Base-by-base conservation (phyloP, 2,113 vertebrate species). In the Erinaceus europaeus region DNA sequence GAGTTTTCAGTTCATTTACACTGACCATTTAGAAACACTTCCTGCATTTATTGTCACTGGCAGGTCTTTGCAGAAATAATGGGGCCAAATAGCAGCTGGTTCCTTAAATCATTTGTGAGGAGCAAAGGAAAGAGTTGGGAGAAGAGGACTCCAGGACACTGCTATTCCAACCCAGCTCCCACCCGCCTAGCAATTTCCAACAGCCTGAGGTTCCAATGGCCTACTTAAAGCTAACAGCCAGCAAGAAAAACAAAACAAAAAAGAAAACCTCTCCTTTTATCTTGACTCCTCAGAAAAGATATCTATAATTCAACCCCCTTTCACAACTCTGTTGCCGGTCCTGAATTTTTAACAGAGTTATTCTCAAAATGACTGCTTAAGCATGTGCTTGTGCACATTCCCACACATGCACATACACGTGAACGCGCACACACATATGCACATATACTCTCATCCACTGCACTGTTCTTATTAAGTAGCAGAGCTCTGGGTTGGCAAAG, bases 301-400 rank as follows among this genome's bases (percentile, higher is more conserved):
- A 96, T 93, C 86, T 90, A 93, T 90, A 92, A 95, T 94, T 95
- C 93, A 93, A 68, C 52, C 76, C 90, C 90, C 17, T 1, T 93
- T 90, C 86, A 88, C 90, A 65, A 55, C 83, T 59, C 52, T 46
- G 79, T 38, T 65, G 88, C 86, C 0, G 3, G 67, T 62, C 86
- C 79, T 93, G 91, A 90, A 93, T 93, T 91, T 94, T 93, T 90
- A 93, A 94, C 77, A 23, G 40, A 55, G 69, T 13, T 71, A 89
- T 93, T 95, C 92, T 91, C 89, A 44, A 40, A 0, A 82, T 74
- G 75, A 73, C 74, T 64, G 34, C 89, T 83, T 18, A 34, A 36
- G 42, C 29, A 36, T 20, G 62, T 17, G 15, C 18, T 1, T 3
- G 4, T 17, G 9, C 18, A 9, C 68, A 12, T 20, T 13, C 3